Percentiles rank a stretch among this genome's conserved stretches.
phyloP scores from a whole-genome alignment of 2,797 vertebrate species.

The Urosaurus nigricauda region DNA sequence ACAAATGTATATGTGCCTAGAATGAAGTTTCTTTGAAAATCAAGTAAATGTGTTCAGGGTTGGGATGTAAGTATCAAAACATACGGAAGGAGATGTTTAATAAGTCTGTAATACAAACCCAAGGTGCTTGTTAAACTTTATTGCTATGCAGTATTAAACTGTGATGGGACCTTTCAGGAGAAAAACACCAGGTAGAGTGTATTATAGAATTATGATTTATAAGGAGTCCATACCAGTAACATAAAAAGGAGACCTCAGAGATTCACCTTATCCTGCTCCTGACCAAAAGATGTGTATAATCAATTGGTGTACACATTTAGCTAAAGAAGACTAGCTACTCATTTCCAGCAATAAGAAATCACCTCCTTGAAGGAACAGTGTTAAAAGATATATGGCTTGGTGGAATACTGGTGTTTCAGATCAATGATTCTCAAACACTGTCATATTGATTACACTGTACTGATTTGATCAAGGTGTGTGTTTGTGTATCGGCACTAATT shows the following conservation, averaged over 20 bases:
- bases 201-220: slow-evolving; percentile 41
- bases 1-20: background rate
- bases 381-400: background rate
- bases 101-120: slow-evolving; percentile 49
- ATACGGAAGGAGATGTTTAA: slow-evolving; percentile 35
- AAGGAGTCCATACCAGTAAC: slow-evolving; percentile 20
- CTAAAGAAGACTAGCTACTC: slow-evolving; percentile 5
- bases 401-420: slow-evolving; percentile 16
- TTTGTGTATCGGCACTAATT: background rate
- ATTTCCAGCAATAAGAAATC: slow-evolving; percentile 23
- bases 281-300: slow-evolving; percentile 47
- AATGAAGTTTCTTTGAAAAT: slow-evolving; percentile 27
- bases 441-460: background rate
- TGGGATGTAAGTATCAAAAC: slow-evolving; percentile 14
- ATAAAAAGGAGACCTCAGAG: slow-evolving; percentile 36
- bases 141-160: slow-evolving; percentile 33
- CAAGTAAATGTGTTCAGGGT: slow-evolving; percentile 6
- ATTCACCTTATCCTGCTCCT: background rate
- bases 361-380: slow-evolving; percentile 22
- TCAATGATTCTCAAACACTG: background rate
- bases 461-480: background rate
- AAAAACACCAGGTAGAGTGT: background rate
- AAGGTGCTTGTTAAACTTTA: slow-evolving; percentile 32
- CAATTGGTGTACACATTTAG: slow-evolving; percentile 34
- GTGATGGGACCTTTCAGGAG: slow-evolving; percentile 21